phyloP scores from a whole-genome alignment of 2,113 vertebrate species.

The Ochotona princeps region DNA sequence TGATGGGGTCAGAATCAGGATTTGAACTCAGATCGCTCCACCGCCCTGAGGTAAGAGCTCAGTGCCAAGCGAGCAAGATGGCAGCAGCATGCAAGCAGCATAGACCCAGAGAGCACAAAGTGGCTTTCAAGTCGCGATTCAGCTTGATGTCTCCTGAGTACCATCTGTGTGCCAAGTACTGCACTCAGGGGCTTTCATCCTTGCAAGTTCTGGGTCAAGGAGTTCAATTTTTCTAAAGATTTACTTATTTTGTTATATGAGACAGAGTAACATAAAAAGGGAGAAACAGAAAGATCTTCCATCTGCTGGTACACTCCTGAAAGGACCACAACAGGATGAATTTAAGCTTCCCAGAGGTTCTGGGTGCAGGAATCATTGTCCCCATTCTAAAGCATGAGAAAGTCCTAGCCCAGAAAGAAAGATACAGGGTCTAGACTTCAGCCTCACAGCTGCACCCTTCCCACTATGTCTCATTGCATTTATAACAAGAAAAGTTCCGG shows the following conservation, averaged over 20 bases:
- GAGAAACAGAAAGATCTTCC: no score
- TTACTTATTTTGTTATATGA: no score
- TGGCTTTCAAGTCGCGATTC: neutral
- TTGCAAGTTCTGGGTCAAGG: neutral
- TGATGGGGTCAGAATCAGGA: neutral
- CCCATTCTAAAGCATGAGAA: neutral
- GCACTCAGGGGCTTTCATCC: neutral
- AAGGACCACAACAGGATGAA: no score
- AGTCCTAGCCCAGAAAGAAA: neutral
- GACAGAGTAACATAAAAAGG: no score
- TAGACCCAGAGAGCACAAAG: neutral
- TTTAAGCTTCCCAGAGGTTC: neutral
- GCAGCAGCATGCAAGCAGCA: neutral
- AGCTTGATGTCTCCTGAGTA: neutral
- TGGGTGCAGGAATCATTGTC: no score
- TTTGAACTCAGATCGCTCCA: neutral
- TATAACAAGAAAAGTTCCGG: no score
- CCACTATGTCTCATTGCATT: neutral
- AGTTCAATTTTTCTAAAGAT: neutral
- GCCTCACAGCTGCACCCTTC: neutral
- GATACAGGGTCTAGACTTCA: neutral
- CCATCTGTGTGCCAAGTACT: neutral
- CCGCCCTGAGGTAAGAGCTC: neutral
- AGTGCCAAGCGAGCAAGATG: fast-evolving
- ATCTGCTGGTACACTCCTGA: no score